Base-by-base conservation (phyloP, 2,888 invertebrate genomes). In the Xestia sexstrigata region DNA sequence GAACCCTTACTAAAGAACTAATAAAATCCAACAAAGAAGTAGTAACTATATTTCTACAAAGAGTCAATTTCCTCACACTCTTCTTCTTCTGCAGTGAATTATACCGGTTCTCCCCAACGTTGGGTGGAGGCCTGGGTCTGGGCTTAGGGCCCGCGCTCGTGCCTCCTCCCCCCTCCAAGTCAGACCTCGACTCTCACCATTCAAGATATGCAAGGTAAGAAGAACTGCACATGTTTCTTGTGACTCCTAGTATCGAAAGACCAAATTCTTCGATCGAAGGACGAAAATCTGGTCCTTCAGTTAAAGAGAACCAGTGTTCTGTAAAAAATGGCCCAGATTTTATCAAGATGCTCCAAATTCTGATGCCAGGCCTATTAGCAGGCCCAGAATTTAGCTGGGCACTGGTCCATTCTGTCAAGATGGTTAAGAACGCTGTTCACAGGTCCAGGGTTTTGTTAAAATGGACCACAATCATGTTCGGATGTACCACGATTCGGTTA, bases 51-150 rank as follows among this genome's bases (percentile, higher is more conserved):
- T 39, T 83, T 70, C 45, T 58, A 26, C 70, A 84, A 70, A 76
- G 74, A 70, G 23, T 70, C 66, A 77, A 35, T 58, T 73, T 74
- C 42, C 71, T 86, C 66, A 84, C 42, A 17, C 2, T 0, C 1
- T 15, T 0, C 7, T 84, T 74, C 11, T 76, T 78, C 42, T 75
- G 23, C 95, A 98, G 98, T 97, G 98, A 98, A 97, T 98, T 99
- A 95, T 98, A 98, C 97, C 98, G 99, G 97, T 99, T 99, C 97
- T 98, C 98, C 92, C 99, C 99, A 91, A 98, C 99, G 91, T 97
- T 99, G 95, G 98, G 97, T 97, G 98, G 91, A 97, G 98, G 93
- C 91, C 97, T 94, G 97, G 98, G 94, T 97, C 98, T 98, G 87
- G 98, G 98, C 91, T 97, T 98, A 88, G 96, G 96, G 47, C 97